These are phyloP conservation scores for Rhagonycha lutea DNA, from an alignment of 2,888 invertebrate genomes.

Conservation along the genomic window DNA sequence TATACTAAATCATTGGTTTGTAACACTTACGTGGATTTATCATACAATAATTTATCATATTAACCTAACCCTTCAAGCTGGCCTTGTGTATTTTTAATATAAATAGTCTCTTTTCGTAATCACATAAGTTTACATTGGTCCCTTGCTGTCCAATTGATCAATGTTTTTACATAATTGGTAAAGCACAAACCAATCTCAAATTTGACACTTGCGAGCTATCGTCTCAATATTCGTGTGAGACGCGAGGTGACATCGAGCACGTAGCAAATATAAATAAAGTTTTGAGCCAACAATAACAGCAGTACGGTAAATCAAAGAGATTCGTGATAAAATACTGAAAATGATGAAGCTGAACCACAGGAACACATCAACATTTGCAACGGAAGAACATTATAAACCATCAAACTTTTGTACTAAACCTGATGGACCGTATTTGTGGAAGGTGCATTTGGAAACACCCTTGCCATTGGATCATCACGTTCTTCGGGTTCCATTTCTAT, in stretches of 20 bases:
- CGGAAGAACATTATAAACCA: conserved; percentile 84
- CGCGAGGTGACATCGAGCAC: conserved; percentile 81
- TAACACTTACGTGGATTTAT: too few species aligned
- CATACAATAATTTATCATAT: conserved; percentile 44
- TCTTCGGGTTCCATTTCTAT: conserved; percentile 89
- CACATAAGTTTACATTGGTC: conserved; percentile 50
- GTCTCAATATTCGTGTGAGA: conserved; percentile 76
- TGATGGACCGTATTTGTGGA: conserved; percentile 95
- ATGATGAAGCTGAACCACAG: conserved; percentile 94
- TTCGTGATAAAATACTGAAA: conserved; percentile 77
- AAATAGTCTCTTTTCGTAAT: conserved; percentile 54
- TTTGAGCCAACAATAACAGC: conserved; percentile 78
- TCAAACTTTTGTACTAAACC: conserved; percentile 91
- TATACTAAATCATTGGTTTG: too few species aligned
- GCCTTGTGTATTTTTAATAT: conserved; percentile 36
- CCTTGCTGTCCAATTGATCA: conserved; percentile 60
- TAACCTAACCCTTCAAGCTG: conserved; percentile 38
- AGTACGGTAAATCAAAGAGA: conserved; percentile 80
- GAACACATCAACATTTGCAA: conserved; percentile 87
- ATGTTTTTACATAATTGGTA: conserved; percentile 93
- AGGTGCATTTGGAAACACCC: conserved; percentile 93
- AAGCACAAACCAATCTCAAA: conserved; percentile 91
- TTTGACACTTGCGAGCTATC: conserved; percentile 81
- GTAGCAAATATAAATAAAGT: conserved; percentile 77
- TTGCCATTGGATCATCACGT: conserved; percentile 82